Conservation (phyloP, 2,113 vertebrate genomes). For the Mungos mungo region DNA sequence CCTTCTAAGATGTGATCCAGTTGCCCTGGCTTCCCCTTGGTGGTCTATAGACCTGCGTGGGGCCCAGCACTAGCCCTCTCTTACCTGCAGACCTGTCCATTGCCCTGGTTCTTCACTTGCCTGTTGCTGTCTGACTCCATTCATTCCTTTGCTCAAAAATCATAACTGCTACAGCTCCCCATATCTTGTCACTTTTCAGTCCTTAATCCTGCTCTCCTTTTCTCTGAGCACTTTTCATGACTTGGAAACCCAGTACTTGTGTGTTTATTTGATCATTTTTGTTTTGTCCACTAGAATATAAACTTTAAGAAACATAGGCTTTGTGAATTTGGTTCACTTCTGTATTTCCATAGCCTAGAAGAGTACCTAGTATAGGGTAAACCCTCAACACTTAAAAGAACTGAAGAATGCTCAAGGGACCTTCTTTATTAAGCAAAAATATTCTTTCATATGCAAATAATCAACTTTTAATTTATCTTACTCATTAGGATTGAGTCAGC, state of each 20-base stretch:
- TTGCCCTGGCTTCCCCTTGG: not conserved
- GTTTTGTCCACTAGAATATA: not conserved
- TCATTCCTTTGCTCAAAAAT: not conserved
- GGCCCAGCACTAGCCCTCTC: too few relatives aligned
- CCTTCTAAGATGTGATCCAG: not conserved
- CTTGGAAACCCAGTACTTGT: not conserved
- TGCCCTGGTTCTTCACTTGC: not conserved
- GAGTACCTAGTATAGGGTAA: not conserved
- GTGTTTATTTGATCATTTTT: not conserved
- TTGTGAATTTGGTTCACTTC: not conserved
- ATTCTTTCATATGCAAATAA: not conserved
- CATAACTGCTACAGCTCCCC: not conserved
- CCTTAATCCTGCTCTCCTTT: not conserved
- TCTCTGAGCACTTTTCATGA: not conserved
- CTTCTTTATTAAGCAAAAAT: not conserved
- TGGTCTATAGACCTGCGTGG: not conserved
- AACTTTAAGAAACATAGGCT: not conserved
- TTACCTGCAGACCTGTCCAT: too few relatives aligned
- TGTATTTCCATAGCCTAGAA: not conserved
- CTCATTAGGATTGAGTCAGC: not conserved
- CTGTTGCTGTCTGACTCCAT: not conserved
- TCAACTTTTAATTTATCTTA: not conserved
- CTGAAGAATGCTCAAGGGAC: not conserved
- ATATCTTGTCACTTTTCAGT: not conserved
- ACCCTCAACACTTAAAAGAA: not conserved